Evolutionary conservation across 2,113 vertebrate genomes (phyloP), one percentile per base, ranked within the genome.

Genomic region (Pipa parva): DNA sequence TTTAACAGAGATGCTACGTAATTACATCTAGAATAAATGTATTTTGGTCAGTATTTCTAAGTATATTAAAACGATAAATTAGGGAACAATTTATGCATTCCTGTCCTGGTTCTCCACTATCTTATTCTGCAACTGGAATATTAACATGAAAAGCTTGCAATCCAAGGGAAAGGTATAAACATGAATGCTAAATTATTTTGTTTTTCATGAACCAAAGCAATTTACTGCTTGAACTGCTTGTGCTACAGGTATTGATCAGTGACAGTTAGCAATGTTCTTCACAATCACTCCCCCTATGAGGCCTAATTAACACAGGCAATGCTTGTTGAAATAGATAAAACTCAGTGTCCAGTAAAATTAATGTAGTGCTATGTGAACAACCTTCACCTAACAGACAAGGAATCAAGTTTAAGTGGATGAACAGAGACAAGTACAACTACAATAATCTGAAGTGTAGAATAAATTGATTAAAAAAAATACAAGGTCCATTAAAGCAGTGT

Each of bases 291-390:
- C 3, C 77, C 72, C 82, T 77, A 62, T 75, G 81, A 85, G 79
- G 81, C 80, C 84, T 85, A 83, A 87, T 92, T 90, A 90, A 88
- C 77, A 85, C 75, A 78, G 78, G 76, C 75, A 79, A 63, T n/a
- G 83, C 74, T 85, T 86, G 84, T 84, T 88, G 87, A 85, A 89
- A 89, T 85, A 89, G 84, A 86, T 86, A 82, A 83, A 83, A 83
- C 75, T 81, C 75, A 81, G 66, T 81, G 88, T 89, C 85, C 73
- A 73, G 76, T 72, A 73, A 85, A 88, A 88, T 87, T 78, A 85
- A 88, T 72, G 78, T 48, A 75, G 79, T 76, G 74, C 78, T 75
- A 79, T 82, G 81, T 77, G 71, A 80, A 78, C 17, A 68, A 82
- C 79, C 82, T 83, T 85, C 79, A 80, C 63, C 74, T 79, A 76